phyloP scores from a whole-genome alignment of 2,888 invertebrate genomes.

The Metacarcinus magister region DNA sequence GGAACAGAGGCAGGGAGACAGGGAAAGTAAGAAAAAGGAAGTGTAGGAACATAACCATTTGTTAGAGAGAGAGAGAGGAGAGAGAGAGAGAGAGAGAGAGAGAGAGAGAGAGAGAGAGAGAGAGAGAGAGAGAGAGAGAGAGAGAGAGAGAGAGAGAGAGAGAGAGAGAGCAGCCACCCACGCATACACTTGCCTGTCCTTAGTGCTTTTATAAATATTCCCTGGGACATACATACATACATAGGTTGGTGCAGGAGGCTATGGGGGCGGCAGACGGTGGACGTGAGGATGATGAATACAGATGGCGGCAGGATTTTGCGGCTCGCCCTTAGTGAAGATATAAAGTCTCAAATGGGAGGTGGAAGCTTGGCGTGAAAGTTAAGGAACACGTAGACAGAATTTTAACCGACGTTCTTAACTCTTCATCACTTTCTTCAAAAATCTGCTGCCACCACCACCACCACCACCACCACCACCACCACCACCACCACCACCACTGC shows the following conservation, averaged over 20 bases:
- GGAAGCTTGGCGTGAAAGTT: neutral
- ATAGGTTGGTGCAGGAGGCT: neutral
- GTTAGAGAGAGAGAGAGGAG: neutral
- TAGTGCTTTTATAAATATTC: neutral
- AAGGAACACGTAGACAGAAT: slow-evolving; percentile 27
- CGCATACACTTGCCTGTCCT: neutral
- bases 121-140: too few species aligned
- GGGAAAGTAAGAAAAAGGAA: neutral
- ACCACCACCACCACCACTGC: too few species aligned
- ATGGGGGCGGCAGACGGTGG: neutral
- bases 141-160: too few species aligned
- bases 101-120: too few species aligned
- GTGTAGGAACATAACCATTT: neutral
- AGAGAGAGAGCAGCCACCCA: neutral
- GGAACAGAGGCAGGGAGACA: neutral
- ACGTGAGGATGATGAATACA: neutral
- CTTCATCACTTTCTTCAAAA: neutral
- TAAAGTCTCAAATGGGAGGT: neutral
- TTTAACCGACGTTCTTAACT: slow-evolving; percentile 10
- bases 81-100: too few species aligned
- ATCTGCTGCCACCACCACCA: neutral
- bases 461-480: too few species aligned
- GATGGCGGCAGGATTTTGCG: neutral
- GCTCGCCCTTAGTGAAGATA: slow-evolving; percentile 41
- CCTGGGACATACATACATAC: too few species aligned